phyloP scores from a whole-genome alignment of 2,797 vertebrate species.

The Peromyscus aztecus region DNA sequence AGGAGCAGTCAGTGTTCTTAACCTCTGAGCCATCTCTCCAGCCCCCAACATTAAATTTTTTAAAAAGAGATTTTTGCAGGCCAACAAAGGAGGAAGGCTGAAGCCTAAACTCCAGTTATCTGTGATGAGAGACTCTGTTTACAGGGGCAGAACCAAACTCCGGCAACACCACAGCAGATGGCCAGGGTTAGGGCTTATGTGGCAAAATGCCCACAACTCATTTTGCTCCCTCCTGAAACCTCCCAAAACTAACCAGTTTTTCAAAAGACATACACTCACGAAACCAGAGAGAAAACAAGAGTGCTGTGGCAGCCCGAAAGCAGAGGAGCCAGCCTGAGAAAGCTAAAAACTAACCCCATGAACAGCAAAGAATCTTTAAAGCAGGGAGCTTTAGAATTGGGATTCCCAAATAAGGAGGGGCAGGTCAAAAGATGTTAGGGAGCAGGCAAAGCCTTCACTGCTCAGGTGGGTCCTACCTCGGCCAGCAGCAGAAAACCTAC shows the following conservation, averaged over 20 bases:
- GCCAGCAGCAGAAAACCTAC: neutral
- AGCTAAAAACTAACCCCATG: neutral
- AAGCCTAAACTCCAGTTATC: neutral
- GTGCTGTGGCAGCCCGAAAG: neutral
- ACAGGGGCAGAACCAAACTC: neutral
- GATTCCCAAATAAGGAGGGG: neutral
- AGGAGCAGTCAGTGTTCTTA: too few species aligned
- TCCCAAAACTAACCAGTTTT: neutral
- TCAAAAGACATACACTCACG: neutral
- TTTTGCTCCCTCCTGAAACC: constrained; percentile 14
- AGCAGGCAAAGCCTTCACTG: neutral
- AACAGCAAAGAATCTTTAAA: neutral
- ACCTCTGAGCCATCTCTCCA: too few species aligned
- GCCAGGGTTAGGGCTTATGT: neutral
- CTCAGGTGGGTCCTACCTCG: neutral
- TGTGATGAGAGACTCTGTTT: neutral
- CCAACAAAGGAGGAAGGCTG: neutral
- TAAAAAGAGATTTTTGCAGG: neutral
- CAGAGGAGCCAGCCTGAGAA: neutral
- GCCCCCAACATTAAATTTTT: neutral
- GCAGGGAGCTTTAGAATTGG: neutral
- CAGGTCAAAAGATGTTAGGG: neutral
- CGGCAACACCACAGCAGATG: constrained; percentile 17
- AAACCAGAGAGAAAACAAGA: neutral
- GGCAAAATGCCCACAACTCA: neutral